Percentiles rank a stretch among this genome's conserved stretches.
These are phyloP conservation scores for Plemyria rubiginata DNA, from an alignment of 2,888 invertebrate genomes.

Conservation along the genomic window DNA sequence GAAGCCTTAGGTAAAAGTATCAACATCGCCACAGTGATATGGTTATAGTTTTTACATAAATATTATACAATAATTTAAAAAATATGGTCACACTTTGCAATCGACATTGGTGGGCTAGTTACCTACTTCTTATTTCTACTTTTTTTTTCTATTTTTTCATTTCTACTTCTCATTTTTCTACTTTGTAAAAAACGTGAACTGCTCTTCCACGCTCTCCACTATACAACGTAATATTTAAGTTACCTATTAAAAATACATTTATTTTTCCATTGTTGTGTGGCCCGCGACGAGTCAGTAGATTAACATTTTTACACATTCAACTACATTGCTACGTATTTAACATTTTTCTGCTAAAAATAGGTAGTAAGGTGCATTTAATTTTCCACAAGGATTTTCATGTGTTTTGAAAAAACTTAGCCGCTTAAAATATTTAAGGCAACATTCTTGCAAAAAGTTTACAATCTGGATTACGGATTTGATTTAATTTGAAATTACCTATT, in stretches of 20 bases:
- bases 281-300: conserved; percentile 4
- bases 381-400: too few species aligned
- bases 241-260: neutral
- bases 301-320: neutral
- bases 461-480: too few species aligned
- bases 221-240: neutral
- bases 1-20: neutral
- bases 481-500: too few species aligned
- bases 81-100: conserved; percentile 10
- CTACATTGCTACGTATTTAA: neutral
- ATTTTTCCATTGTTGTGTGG: conserved; percentile 9
- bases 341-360: neutral
- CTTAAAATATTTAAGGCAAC: too few species aligned
- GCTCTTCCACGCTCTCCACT: neutral
- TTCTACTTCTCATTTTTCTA: too few species aligned
- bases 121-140: neutral
- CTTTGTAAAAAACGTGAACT: too few species aligned
- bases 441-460: too few species aligned
- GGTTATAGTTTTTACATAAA: neutral
- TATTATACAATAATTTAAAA: conserved; percentile 1
- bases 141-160: too few species aligned
- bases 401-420: too few species aligned
- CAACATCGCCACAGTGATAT: conserved; percentile 12
- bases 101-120: conserved; percentile 4
- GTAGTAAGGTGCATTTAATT: neutral